These are phyloP conservation scores for Cephus cinctus DNA, from an alignment of 1,140 invertebrate species.

Conservation along the genomic window DNA sequence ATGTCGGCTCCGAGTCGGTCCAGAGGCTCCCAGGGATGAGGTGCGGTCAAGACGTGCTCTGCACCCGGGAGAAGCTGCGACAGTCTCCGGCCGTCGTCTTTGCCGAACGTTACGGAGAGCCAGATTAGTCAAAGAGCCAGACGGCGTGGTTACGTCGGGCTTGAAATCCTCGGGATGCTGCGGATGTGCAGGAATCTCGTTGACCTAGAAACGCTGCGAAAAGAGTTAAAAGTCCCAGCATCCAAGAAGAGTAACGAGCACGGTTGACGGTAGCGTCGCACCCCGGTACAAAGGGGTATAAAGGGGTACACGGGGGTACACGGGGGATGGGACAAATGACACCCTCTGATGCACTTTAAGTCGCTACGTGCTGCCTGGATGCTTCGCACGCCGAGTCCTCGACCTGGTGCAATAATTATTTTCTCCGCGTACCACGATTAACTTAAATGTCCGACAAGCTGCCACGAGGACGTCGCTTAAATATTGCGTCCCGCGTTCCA, in stretches of 20 bases:
- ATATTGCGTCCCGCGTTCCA: slow-evolving; percentile 13
- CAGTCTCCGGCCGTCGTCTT: slow-evolving; percentile 36
- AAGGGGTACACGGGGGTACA: no score
- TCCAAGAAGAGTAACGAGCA: no score
- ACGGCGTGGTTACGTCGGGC: no score
- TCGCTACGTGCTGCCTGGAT: background rate
- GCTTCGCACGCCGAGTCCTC: no score
- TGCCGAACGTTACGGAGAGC: slow-evolving; percentile 1
- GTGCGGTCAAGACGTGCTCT: slow-evolving; percentile 50
- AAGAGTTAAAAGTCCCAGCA: no score
- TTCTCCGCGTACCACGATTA: slow-evolving; percentile 7
- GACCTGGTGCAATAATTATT: slow-evolving; percentile 21
- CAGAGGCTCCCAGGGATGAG: slow-evolving; percentile 21
- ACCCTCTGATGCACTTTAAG: background rate
- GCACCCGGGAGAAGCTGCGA: slow-evolving; percentile 47
- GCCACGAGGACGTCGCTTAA: slow-evolving; percentile 9
- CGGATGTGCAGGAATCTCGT: no score
- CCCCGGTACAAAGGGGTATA: no score
- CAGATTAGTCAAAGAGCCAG: no score
- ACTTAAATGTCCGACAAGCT: slow-evolving; percentile 8
- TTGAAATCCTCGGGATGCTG: no score
- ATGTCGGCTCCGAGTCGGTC: slow-evolving; percentile 16
- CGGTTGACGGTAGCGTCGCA: no score
- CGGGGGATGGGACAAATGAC: no score
- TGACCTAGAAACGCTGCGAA: slow-evolving; percentile 3